phyloP scores from a whole-genome alignment of 2,797 vertebrate genomes.

The Harpagifer antarcticus region DNA sequence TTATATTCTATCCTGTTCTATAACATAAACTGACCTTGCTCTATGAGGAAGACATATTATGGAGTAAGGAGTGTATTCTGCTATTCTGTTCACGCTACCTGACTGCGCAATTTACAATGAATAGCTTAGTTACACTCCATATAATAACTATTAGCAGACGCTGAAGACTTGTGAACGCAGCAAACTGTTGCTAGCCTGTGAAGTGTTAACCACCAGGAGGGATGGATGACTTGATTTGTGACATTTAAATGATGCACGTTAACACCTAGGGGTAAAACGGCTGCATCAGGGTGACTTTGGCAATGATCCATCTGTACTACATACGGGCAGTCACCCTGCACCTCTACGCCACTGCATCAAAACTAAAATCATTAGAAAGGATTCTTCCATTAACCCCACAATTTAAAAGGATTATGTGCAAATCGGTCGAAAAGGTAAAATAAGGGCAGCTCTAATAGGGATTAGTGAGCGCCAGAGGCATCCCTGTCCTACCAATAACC shows the following conservation, averaged over 20 bases:
- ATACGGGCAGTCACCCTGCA: conserved; percentile 20
- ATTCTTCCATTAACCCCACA: conserved; percentile 54
- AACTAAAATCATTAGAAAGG: conserved; percentile 55
- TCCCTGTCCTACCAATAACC: conserved; percentile 26
- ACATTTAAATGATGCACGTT: conserved; percentile 56
- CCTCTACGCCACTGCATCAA: conserved; percentile 37
- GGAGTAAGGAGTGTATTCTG: conserved; percentile 40
- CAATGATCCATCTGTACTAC: conserved; percentile 48
- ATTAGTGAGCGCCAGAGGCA: conserved; percentile 21
- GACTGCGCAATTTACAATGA: conserved; percentile 65
- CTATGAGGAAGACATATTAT: conserved; percentile 28
- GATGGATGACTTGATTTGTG: conserved; percentile 76
- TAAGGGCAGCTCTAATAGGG: conserved; percentile 42
- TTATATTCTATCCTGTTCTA: too few relatives aligned
- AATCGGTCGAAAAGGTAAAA: conserved; percentile 61
- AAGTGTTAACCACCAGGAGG: conserved; percentile 72
- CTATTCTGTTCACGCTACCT: conserved; percentile 67
- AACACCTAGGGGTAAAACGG: conserved; percentile 57
- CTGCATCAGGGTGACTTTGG: conserved; percentile 59
- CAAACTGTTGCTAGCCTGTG: conserved; percentile 73
- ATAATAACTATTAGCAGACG: conserved; percentile 82
- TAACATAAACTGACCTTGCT: conserved; percentile 20
- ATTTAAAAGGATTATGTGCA: conserved; percentile 61
- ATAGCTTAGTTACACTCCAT: conserved; percentile 79
- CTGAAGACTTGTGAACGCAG: conserved; percentile 76